These are phyloP conservation scores for Hormaphis cornu DNA, from an alignment of 1,140 invertebrate genomes.

Conservation along the genomic window DNA sequence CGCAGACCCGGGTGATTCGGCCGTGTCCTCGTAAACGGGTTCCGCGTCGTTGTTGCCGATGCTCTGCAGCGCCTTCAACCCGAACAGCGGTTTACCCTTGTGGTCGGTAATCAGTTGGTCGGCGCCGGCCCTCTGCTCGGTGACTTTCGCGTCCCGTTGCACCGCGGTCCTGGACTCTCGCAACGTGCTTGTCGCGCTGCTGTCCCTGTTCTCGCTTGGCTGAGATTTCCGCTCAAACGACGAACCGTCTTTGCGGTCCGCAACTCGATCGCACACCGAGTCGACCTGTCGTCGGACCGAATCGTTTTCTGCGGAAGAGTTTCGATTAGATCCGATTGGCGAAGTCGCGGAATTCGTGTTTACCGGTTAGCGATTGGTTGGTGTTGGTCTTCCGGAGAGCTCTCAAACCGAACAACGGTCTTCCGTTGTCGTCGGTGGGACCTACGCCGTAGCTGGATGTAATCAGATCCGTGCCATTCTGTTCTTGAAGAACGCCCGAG, in stretches of 20 bases:
- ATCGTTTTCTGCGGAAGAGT: neutral
- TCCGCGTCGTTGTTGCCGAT: slow-evolving; percentile 4
- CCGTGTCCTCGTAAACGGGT: slow-evolving; percentile 35
- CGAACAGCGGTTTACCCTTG: slow-evolving; percentile 39
- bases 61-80: slow-evolving; percentile 38
- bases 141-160: neutral
- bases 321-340: too few relatives aligned
- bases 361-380: neutral
- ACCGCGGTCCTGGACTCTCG: slow-evolving; percentile 12
- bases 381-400: slow-evolving; percentile 54
- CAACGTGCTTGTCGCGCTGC: neutral
- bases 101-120: slow-evolving; percentile 35
- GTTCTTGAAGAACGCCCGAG: neutral
- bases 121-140: neutral
- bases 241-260: slow-evolving; percentile 35
- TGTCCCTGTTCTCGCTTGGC: slow-evolving; percentile 17
- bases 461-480: slow-evolving; percentile 49
- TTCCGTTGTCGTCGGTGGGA: slow-evolving; percentile 66
- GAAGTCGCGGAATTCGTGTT: too few relatives aligned
- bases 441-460: slow-evolving; percentile 72
- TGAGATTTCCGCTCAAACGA: slow-evolving; percentile 39
- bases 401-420: slow-evolving; percentile 62
- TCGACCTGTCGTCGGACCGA: neutral
- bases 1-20: slow-evolving; percentile 37
- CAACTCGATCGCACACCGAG: neutral